Evolutionary conservation across 2,888 invertebrate species (phyloP).

Genomic region (Parapristionchus giblindavisi): DNA sequence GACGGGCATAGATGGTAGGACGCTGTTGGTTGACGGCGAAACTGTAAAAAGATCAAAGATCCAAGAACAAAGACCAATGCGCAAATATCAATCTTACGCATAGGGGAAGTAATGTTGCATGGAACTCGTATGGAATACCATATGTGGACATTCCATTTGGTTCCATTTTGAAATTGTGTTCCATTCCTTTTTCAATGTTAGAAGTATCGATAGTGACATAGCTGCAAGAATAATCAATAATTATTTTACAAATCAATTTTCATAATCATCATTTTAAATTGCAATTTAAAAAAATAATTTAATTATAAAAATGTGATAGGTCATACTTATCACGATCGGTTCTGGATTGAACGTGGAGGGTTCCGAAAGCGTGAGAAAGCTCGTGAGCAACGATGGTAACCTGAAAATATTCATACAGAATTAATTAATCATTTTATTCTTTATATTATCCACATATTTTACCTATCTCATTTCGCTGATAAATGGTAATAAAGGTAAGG

Average conservation of each 20-base stretch:
- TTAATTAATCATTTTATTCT: not conserved
- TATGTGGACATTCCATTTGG: slow-evolving; percentile 14
- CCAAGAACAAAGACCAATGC: not conserved
- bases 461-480: too few species aligned
- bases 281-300: not conserved
- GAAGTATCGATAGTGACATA: slow-evolving; percentile 17
- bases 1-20: slow-evolving; percentile 29
- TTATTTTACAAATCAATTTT: not conserved
- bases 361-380: slow-evolving; percentile 34
- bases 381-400: slow-evolving; percentile 31
- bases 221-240: not conserved
- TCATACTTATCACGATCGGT: not conserved
- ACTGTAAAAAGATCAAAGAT: not conserved
- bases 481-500: too few species aligned
- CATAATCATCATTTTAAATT: too few species aligned
- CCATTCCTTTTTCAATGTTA: slow-evolving; percentile 28
- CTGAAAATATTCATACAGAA: slow-evolving; percentile 1
- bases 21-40: slow-evolving; percentile 25
- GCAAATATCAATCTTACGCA: not conserved
- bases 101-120: slow-evolving; percentile 29
- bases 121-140: slow-evolving; percentile 33
- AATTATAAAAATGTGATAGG: not conserved
- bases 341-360: slow-evolving; percentile 34
- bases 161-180: slow-evolving; percentile 33
- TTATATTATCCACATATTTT: not conserved